Base-by-base conservation (phyloP, 2,888 invertebrate genomes). In the Dryadula phaetusa region DNA sequence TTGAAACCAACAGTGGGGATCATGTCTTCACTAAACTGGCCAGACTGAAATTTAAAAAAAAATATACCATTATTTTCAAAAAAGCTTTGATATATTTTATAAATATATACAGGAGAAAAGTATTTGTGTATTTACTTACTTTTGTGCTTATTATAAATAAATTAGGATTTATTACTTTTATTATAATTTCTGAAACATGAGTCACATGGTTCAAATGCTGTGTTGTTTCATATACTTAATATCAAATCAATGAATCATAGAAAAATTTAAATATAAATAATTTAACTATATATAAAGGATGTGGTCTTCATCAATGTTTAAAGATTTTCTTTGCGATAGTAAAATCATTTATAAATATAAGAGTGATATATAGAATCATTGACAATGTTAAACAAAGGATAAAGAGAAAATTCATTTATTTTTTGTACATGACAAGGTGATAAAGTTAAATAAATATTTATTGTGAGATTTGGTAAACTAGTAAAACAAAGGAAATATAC, bases 1-100 rank as follows among this genome's bases (percentile, higher is more conserved):
- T 99, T 99, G 92, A 99, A 99, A 56, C 99, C 99, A 70, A 99
- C 99, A 71, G 99, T 99, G n/a, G 99, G 99, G 79, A 99, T 99
- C 99, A 99, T 99, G 83, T 99, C 99, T 95, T 99, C 99, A 82
- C 98, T 98, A 89, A 99, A 99, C 87, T 99, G 99, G 22, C 99
- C 99, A 75, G 99, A 99, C 99, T 99, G 94, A 65, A 95, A 94
- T 74, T 67, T 18, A 75, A 66, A 42, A 46, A 16, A 16, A 25
- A 20, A 14, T n/a, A 12, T 12, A 34, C 3, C n/a, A n/a, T n/a
- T n/a, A n/a, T n/a, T n/a, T n/a, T n/a, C n/a, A n/a, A n/a, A n/a
- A n/a, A n/a, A n/a, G n/a, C n/a, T n/a, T n/a, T n/a, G n/a, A n/a
- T n/a, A n/a, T n/a, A n/a, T n/a, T n/a, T n/a, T n/a, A n/a, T n/a